Percentiles rank a stretch among this genome's conserved stretches.
These are phyloP conservation scores for Apogon hyalosoma DNA, from an alignment of 2,797 vertebrate genomes.

Conservation along the genomic window DNA sequence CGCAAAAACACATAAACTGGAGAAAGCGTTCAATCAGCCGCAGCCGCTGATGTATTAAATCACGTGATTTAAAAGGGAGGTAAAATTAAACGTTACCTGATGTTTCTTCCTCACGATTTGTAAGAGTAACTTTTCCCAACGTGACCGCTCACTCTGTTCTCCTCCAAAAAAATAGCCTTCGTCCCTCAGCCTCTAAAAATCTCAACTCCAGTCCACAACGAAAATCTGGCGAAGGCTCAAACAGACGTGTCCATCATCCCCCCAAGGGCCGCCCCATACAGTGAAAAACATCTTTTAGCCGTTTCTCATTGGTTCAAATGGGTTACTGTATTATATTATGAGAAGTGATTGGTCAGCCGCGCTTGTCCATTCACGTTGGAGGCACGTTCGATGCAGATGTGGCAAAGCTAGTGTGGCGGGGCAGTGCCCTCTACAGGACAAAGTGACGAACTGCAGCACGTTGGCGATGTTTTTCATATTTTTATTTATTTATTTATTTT, in stretches of 20 bases:
- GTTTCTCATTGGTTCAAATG: slow-evolving; percentile 56
- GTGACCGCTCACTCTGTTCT: slow-evolving; percentile 52
- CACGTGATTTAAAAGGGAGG: slow-evolving; percentile 67
- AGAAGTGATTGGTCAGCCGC: slow-evolving; percentile 55
- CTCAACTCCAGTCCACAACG: slow-evolving; percentile 57
- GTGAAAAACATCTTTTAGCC: slow-evolving; percentile 55
- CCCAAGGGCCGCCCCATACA: slow-evolving; percentile 68
- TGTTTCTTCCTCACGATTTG: slow-evolving; percentile 42
- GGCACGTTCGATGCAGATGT: slow-evolving; percentile 39
- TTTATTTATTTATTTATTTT: background rate
- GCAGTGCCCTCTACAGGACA: slow-evolving; percentile 48
- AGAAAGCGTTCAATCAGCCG: slow-evolving; percentile 30
- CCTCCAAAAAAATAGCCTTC: slow-evolving; percentile 53
- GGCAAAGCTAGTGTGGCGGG: background rate
- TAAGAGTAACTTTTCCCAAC: slow-evolving; percentile 52
- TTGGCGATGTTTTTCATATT: background rate
- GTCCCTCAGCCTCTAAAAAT: slow-evolving; percentile 62
- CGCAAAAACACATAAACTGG: slow-evolving; percentile 14
- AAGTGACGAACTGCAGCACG: background rate
- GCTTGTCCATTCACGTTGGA: slow-evolving; percentile 30
- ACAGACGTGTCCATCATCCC: slow-evolving; percentile 71
- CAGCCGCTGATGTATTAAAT: slow-evolving; percentile 41
- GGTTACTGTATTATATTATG: slow-evolving; percentile 53
- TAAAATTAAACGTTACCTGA: slow-evolving; percentile 66
- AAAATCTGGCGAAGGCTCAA: slow-evolving; percentile 58